phyloP scores from a whole-genome alignment of 2,113 vertebrate genomes.

The Maccullochella peelii region DNA sequence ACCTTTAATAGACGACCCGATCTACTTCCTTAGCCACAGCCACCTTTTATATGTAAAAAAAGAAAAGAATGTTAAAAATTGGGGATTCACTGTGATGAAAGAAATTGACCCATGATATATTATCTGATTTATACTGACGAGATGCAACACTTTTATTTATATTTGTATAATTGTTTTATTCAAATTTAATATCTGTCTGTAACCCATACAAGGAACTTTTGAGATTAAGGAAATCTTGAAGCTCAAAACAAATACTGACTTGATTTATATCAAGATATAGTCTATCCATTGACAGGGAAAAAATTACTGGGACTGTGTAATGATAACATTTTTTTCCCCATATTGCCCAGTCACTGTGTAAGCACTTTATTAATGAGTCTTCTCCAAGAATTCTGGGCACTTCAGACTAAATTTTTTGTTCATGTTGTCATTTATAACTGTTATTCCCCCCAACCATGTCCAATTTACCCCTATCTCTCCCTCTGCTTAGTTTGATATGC shows the following conservation, averaged over 20 bases:
- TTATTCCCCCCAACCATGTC: slow-evolving; percentile 48
- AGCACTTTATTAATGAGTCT: slow-evolving; percentile 89
- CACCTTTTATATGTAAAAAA: too few relatives aligned
- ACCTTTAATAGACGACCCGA: too few relatives aligned
- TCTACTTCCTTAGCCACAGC: too few relatives aligned
- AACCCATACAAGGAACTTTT: not conserved
- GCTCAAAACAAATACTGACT: not conserved
- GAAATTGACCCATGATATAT: too few relatives aligned
- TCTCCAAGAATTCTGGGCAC: slow-evolving; percentile 83
- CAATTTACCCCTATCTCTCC: slow-evolving; percentile 82
- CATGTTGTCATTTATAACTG: slow-evolving; percentile 87
- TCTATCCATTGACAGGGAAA: not conserved
- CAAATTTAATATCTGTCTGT: not conserved
- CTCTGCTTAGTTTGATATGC: slow-evolving; percentile 82
- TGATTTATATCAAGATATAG: not conserved
- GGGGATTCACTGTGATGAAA: not conserved
- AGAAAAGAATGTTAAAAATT: not conserved
- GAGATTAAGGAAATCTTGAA: not conserved
- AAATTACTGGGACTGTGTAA: not conserved
- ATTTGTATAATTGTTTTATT: too few relatives aligned
- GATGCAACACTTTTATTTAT: too few relatives aligned
- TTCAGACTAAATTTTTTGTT: slow-evolving; percentile 75
- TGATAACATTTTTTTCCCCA: not conserved
- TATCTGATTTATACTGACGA: too few relatives aligned
- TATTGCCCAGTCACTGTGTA: slow-evolving; percentile 31